Evolutionary conservation across 2,888 invertebrate species (phyloP).

Genomic region (Steromphala cineraria): DNA sequence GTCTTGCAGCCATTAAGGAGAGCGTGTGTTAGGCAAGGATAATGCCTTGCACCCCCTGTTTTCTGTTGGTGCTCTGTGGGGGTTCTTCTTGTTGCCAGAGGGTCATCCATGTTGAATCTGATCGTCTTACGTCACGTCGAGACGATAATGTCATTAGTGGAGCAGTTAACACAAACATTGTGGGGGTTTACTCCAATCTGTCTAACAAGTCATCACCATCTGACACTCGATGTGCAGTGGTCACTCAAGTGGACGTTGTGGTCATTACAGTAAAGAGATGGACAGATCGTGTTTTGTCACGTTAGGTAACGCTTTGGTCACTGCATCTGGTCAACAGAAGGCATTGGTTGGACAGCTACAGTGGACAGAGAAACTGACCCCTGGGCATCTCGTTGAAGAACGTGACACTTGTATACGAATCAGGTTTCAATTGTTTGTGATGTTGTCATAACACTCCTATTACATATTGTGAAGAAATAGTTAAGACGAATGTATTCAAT

Average conservation of each 20-base stretch:
- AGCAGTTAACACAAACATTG: neutral
- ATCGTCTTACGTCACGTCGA: neutral
- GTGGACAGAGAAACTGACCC: too few species aligned
- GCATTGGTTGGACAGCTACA: too few species aligned
- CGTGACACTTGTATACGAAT: too few species aligned
- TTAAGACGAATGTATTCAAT: too few species aligned
- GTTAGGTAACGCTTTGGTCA: too few species aligned
- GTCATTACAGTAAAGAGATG: too few species aligned
- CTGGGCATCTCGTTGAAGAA: too few species aligned
- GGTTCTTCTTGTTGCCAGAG: neutral
- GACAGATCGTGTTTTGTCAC: too few species aligned
- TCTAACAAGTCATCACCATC: neutral
- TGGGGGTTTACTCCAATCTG: neutral
- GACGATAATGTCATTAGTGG: constrained; percentile 4
- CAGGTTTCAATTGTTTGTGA: too few species aligned
- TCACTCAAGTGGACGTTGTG: neutral
- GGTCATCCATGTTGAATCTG: neutral
- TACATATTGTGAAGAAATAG: too few species aligned
- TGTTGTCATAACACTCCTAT: too few species aligned
- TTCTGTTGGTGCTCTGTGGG: constrained; percentile 3
- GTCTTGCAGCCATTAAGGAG: neutral
- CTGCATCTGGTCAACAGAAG: too few species aligned
- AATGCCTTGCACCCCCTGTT: constrained; percentile 1
- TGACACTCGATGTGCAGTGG: neutral
- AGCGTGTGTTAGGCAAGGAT: neutral